A percentile compares a stretch with the other conserved stretches of the same genome.
These are phyloP conservation scores for Chaetogeoica ovagalla DNA, from an alignment of 2,888 invertebrate species.

Conservation along the genomic window DNA sequence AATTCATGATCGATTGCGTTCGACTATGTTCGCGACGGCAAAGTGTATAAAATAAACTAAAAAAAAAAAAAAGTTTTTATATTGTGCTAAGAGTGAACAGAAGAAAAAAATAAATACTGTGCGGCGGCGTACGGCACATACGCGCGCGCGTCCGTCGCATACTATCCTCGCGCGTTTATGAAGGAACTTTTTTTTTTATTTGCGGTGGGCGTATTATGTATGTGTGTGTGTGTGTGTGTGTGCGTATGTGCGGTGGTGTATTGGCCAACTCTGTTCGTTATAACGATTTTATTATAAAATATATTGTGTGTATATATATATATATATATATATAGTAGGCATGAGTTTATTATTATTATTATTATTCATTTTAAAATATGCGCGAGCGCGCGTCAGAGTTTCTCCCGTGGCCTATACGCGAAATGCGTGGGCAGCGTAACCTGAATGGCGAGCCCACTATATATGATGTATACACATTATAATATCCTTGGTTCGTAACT, in stretches of 20 bases:
- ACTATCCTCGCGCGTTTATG: not conserved
- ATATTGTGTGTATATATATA: constrained; percentile 1
- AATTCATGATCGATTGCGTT: constrained; percentile 29
- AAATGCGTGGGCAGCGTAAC: constrained; percentile 47
- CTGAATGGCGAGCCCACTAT: constrained; percentile 51
- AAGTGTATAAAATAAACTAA: not conserved
- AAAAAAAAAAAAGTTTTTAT: not conserved
- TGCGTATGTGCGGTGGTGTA: not conserved
- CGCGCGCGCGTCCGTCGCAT: not conserved
- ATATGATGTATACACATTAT: not conserved
- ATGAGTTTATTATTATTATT: constrained; percentile 3
- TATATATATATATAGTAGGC: constrained; percentile 41
- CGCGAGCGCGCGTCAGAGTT: constrained; percentile 17
- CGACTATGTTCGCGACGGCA: not conserved
- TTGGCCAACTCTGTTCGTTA: constrained; percentile 46
- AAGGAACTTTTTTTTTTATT: constrained; percentile 6
- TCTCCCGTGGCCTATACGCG: constrained; percentile 43
- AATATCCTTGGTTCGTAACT: not conserved
- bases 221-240: not conserved
- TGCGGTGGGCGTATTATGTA: constrained; percentile 27
- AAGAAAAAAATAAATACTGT: not conserved
- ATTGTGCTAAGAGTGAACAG: constrained; percentile 12
- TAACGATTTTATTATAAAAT: not conserved
- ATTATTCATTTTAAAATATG: constrained; percentile 36
- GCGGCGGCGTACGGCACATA: not conserved